Base-by-base conservation (phyloP, 2,888 invertebrate species). In the Calameuta filiformis region DNA sequence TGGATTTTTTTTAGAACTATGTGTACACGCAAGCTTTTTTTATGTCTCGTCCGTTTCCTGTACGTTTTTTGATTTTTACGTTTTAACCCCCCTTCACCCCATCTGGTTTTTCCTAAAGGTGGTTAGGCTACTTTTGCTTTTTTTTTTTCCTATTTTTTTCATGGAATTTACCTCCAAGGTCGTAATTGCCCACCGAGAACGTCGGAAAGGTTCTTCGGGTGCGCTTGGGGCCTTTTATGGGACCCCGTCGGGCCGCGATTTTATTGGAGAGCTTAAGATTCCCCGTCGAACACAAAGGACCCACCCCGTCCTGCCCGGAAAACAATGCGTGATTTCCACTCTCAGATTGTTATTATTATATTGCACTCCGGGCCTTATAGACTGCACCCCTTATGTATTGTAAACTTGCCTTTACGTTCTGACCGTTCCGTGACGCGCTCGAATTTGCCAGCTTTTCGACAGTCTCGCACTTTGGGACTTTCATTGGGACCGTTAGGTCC, bases 251-350 rank as follows among this genome's bases (percentile, higher is more conserved):
- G 76, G 79, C 79, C 78, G 78, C 74, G 68, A 79, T 77, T 86
- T 87, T 85, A 84, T 87, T 86, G 84, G 82, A 82, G 81, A 84
- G 83, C 83, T 87, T 84, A 85, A 81, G 79, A 73, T 75, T 77
- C 75, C 30, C 40, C n/a, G 68, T 73, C 30, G 73, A 73, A 80
- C 74, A 77, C 81, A 80, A 82, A 79, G 77, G 75, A 34, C 77
- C 77, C 37, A 56, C 37, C 33, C 76, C 35, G 35, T 76, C 79
- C 69, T 31, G 23, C 1, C 56, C 56, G 56, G 56, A 56, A 56
- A 56, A 56, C 56, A 56, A 56, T 56, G 56, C 56, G 56, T 56
- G 56, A 56, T 56, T 56, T 56, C 23, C 56, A 56, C 56, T 23
- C 56, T 23, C 23, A 56, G 56, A 56, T 56, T 56, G 23, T 56